Percentiles rank a stretch among this genome's conserved stretches.
Conservation (phyloP, 2,113 vertebrate species). For the Microcebus griseorufus region DNA sequence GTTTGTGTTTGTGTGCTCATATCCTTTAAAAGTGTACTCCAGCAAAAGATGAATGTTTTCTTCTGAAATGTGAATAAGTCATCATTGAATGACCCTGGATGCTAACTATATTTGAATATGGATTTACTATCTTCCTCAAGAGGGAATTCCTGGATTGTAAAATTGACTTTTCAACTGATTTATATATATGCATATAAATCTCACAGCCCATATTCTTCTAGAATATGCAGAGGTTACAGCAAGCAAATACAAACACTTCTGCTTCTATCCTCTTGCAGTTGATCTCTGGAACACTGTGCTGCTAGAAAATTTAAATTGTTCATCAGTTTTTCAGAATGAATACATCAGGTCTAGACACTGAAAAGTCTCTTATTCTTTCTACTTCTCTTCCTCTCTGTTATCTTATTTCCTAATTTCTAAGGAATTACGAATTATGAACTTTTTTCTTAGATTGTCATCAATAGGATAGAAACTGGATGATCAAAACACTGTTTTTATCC, state of each 20-base stretch:
- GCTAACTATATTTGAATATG: conserved; percentile 14
- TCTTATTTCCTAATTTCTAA: neutral
- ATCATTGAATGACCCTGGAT: conserved; percentile 16
- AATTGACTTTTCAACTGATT: neutral
- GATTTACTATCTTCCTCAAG: conserved; percentile 5
- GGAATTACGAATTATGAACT: neutral
- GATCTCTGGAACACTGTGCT: neutral
- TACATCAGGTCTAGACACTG: neutral
- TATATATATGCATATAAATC: neutral
- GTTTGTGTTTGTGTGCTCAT: neutral
- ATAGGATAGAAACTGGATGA: neutral
- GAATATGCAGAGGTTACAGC: neutral
- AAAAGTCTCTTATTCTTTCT: neutral
- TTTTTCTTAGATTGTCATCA: neutral
- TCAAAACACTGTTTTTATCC: neutral
- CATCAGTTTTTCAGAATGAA: neutral
- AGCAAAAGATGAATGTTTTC: neutral
- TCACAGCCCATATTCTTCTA: neutral
- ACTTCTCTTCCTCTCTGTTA: neutral
- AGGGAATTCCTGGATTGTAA: conserved; percentile 27
- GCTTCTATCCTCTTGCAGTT: neutral
- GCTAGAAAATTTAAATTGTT: neutral
- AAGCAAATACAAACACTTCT: neutral
- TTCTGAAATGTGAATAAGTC: conserved; percentile 3
- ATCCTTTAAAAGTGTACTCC: neutral